Percentiles rank a stretch among this genome's conserved stretches.
phyloP scores from a whole-genome alignment of 2,888 invertebrate species.

The Lamproptera curius region DNA sequence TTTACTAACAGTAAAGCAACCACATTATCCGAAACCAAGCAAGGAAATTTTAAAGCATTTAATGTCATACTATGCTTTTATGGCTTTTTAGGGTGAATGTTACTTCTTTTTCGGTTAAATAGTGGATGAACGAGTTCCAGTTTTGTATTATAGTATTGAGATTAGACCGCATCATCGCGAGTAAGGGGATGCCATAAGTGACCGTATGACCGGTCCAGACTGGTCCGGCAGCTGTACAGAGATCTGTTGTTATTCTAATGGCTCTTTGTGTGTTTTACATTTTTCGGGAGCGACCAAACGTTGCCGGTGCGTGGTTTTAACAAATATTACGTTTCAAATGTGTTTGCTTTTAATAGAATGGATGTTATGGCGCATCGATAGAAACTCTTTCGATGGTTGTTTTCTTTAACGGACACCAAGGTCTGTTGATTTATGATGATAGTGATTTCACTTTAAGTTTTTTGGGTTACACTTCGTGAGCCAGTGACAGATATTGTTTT shows the following conservation, averaged over 20 bases:
- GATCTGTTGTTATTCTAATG: constrained; percentile 44
- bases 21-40: too few relatives aligned
- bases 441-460: background rate
- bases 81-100: too few relatives aligned
- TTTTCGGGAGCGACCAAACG: constrained; percentile 26
- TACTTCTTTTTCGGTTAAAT: too few relatives aligned
- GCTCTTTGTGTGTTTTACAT: constrained; percentile 33
- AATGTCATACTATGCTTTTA: too few relatives aligned
- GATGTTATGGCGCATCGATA: constrained; percentile 10
- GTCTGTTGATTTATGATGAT: too few relatives aligned
- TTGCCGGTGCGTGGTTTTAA: constrained; percentile 13
- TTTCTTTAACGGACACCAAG: background rate
- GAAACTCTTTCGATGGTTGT: background rate
- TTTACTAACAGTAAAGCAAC: too few relatives aligned
- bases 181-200: constrained; percentile 13
- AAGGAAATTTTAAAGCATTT: too few relatives aligned
- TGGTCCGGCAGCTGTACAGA: constrained; percentile 60
- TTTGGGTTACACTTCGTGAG: background rate
- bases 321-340: constrained; percentile 20
- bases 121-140: too few relatives aligned
- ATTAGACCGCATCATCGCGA: background rate
- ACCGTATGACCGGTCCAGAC: constrained; percentile 30
- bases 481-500: too few relatives aligned
- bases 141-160: too few relatives aligned
- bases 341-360: constrained; percentile 21